These are phyloP conservation scores for Cyprinus carpio DNA, from an alignment of 2,113 vertebrate species.

Conservation along the genomic window DNA sequence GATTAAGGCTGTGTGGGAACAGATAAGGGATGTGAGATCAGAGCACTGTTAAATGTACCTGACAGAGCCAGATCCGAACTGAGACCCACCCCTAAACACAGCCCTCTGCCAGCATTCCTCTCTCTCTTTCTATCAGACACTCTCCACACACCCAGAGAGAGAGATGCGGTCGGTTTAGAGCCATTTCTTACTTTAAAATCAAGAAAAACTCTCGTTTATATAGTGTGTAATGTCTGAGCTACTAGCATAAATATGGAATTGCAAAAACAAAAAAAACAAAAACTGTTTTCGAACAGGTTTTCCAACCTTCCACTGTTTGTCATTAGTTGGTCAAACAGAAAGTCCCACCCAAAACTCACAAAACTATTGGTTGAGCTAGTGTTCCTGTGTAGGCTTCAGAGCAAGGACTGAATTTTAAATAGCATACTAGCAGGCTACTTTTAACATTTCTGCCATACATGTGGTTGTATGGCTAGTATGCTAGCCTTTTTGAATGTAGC, in stretches of 20 bases:
- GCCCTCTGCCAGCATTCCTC: slow-evolving; percentile 16
- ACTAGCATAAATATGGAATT: not conserved
- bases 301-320: not conserved
- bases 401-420: not conserved
- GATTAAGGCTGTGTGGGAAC: slow-evolving; percentile 70
- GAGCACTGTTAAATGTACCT: slow-evolving; percentile 67
- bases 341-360: not conserved
- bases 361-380: too few relatives aligned
- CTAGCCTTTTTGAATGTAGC: not conserved
- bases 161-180: not conserved
- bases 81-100: slow-evolving; percentile 46
- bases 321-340: not conserved
- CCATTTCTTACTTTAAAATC: not conserved
- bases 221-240: not conserved
- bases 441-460: not conserved
- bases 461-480: not conserved
- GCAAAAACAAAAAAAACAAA: not conserved
- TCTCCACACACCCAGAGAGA: not conserved
- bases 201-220: not conserved
- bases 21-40: slow-evolving; percentile 71
- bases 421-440: not conserved
- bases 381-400: too few relatives aligned
- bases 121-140: not conserved
- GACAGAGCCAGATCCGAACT: slow-evolving; percentile 61
- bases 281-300: too few relatives aligned